A percentile compares a stretch with the other conserved stretches of the same genome.
Conservation (phyloP, 2,888 invertebrate genomes). For the Dicycla oo region DNA sequence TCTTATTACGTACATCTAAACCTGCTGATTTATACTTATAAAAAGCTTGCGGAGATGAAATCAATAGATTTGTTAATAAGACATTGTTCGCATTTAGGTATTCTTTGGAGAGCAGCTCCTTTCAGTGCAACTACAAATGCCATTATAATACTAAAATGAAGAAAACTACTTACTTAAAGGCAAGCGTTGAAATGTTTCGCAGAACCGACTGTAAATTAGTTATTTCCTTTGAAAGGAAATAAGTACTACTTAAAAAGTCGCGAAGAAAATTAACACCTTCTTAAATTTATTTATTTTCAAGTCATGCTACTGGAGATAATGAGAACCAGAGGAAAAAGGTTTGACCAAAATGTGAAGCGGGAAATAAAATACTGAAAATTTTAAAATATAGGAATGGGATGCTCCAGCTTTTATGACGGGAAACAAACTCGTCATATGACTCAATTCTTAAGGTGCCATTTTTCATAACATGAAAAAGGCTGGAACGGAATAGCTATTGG, state of each 20-base stretch:
- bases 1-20: conserved; percentile 9
- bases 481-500: not conserved
- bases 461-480: not conserved
- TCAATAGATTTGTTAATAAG: not conserved
- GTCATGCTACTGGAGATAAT: conserved; percentile 16
- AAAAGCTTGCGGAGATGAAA: not conserved
- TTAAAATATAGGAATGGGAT: not conserved
- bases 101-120: not conserved
- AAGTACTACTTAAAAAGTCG: conserved; percentile 4
- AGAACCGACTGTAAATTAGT: conserved; percentile 12
- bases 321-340: not conserved
- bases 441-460: not conserved
- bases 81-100: not conserved
- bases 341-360: conserved; percentile 8
- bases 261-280: conserved; percentile 24
- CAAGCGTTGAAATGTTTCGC: conserved; percentile 14
- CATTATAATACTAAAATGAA: conserved; percentile 10
- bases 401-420: not conserved
- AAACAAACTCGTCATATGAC: not conserved
- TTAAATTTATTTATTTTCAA: conserved; percentile 43
- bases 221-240: conserved; percentile 19
- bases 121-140: conserved; percentile 4
- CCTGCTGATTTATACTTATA: not conserved
- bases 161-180: conserved; percentile 9
- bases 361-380: not conserved